Conservation (phyloP, 2,113 vertebrate genomes). For the Dicerorhinus sumatrensis region DNA sequence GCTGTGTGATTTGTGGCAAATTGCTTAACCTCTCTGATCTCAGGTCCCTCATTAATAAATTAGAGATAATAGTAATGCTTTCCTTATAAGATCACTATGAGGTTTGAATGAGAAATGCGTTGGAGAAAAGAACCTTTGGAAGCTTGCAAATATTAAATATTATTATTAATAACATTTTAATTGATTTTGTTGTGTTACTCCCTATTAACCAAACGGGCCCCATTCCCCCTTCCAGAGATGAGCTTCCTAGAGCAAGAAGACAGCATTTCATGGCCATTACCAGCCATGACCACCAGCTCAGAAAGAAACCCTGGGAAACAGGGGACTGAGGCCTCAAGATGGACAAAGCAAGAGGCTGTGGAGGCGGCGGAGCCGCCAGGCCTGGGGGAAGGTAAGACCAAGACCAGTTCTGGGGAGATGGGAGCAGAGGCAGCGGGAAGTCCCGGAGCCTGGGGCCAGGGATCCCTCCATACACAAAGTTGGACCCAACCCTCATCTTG, state of each 20-base stretch:
- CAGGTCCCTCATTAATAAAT: not conserved
- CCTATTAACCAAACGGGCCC: not conserved
- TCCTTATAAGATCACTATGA: not conserved
- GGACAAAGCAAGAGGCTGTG: slow-evolving; percentile 65
- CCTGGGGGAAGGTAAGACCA: slow-evolving; percentile 61
- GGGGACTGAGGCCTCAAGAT: not conserved
- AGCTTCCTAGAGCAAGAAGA: slow-evolving; percentile 64
- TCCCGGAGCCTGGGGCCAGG: not conserved
- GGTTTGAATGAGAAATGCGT: not conserved
- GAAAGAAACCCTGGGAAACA: not conserved
- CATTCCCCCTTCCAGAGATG: slow-evolving; percentile 67
- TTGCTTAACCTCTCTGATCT: slow-evolving; percentile 34
- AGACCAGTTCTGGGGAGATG: not conserved
- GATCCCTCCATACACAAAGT: not conserved
- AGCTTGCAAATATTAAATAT: not conserved
- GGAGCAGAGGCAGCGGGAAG: no score
- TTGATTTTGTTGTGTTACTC: not conserved
- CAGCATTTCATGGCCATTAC: slow-evolving; percentile 31
- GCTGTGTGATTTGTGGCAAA: slow-evolving; percentile 45
- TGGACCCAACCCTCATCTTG: not conserved
- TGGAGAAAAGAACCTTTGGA: not conserved
- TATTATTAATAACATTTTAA: not conserved
- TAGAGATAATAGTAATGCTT: not conserved
- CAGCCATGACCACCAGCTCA: not conserved
- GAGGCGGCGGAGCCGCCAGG: slow-evolving; percentile 47